Evolutionary conservation across 2,113 vertebrate species (phyloP).

Genomic region (Phylloscopus whistleri): DNA sequence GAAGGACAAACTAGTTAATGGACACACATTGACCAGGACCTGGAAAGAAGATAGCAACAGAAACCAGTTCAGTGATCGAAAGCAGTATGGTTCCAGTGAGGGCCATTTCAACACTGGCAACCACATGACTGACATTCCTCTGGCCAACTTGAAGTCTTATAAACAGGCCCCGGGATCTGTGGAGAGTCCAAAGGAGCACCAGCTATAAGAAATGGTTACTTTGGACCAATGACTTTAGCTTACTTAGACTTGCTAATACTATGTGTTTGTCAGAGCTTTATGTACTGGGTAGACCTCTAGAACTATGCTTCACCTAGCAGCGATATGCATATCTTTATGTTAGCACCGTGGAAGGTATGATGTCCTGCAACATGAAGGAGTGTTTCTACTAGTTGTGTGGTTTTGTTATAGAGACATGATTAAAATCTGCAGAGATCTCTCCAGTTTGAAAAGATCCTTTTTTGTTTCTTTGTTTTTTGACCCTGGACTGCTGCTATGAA

Average conservation of each 20-base stretch:
- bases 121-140: conserved; percentile 92
- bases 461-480: conserved; percentile 64
- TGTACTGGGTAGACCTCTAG: conserved; percentile 84
- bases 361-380: conserved; percentile 65
- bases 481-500: conserved; percentile 84
- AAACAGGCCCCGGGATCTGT: conserved; percentile 83
- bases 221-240: conserved; percentile 74
- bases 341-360: conserved; percentile 71
- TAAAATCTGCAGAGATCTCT: conserved; percentile 69
- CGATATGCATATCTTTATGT: conserved; percentile 81
- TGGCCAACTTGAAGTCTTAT: conserved; percentile 95
- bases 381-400: conserved; percentile 72
- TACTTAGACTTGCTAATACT: conserved; percentile 85
- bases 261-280: conserved; percentile 83
- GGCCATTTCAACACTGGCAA: conserved; percentile 88
- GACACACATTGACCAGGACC: conserved; percentile 91
- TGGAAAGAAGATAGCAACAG: conserved; percentile 95
- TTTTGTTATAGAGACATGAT: conserved; percentile 70
- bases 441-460: conserved; percentile 67
- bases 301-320: conserved; percentile 87
- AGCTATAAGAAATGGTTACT: conserved; percentile 85
- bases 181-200: conserved; percentile 96
- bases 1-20: conserved; percentile 97
- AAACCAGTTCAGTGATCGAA: conserved; percentile 93
- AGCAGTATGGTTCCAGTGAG: conserved; percentile 89